A percentile compares a stretch with the other conserved stretches of the same genome.
These are phyloP conservation scores for Drosophila borborema DNA, from an alignment of 2,888 invertebrate species.

Conservation along the genomic window DNA sequence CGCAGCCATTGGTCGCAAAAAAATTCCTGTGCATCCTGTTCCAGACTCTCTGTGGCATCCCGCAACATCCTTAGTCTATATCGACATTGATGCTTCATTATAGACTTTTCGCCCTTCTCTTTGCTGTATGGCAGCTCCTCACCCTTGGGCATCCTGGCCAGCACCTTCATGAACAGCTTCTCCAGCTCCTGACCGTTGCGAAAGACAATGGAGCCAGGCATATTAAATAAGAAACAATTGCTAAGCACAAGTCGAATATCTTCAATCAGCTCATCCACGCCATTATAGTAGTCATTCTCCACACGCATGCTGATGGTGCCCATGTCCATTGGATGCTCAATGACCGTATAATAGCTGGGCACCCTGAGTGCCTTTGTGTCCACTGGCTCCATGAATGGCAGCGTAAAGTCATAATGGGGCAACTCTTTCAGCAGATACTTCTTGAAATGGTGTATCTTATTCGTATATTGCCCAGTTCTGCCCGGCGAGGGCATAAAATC, in stretches of 20 bases:
- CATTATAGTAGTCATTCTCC: constrained; percentile 16
- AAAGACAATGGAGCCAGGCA: background rate
- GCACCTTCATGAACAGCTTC: background rate
- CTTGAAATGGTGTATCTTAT: constrained; percentile 29
- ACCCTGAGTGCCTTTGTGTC: constrained; percentile 11
- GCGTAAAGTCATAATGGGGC: background rate
- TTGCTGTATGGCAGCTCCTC: constrained; percentile 9
- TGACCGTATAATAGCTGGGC: constrained; percentile 18
- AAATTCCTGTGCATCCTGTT: background rate
- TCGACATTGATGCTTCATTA: background rate
- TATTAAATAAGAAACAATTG: constrained; percentile 36
- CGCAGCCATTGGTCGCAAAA: constrained; percentile 6
- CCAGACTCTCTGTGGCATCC: background rate
- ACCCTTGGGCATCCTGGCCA: background rate
- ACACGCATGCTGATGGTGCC: constrained; percentile 16
- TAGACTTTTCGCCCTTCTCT: background rate
- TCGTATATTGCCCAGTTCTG: constrained; percentile 25
- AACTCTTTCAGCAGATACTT: constrained; percentile 14
- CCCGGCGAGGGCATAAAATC: constrained; percentile 12
- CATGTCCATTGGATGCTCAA: constrained; percentile 32
- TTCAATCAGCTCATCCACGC: constrained; percentile 7
- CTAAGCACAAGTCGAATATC: constrained; percentile 19
- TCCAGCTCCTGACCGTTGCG: constrained; percentile 11
- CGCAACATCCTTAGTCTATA: background rate
- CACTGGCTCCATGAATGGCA: constrained; percentile 33